Evolutionary conservation across 2,888 invertebrate species (phyloP).

Genomic region (Mystacides longicornis): DNA sequence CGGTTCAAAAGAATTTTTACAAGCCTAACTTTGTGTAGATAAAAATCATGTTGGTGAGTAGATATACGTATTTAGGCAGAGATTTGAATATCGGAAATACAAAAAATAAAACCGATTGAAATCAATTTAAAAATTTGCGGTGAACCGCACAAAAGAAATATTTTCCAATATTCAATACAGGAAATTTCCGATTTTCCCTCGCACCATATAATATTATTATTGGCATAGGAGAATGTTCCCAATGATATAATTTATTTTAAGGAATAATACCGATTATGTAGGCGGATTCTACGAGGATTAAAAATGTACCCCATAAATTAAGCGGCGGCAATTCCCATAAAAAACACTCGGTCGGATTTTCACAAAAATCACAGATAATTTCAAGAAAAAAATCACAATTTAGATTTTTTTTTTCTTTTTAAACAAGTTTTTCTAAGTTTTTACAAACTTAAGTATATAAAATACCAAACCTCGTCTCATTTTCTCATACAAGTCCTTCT

Average conservation of each 20-base stretch:
- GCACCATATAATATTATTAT: neutral
- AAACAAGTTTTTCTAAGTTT: neutral
- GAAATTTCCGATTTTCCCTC: neutral
- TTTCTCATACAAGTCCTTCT: too few species aligned
- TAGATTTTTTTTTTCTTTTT: neutral
- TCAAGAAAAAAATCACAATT: neutral
- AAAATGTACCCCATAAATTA: constrained; percentile 6
- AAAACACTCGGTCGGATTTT: too few species aligned
- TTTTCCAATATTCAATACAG: neutral
- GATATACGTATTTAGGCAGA: too few species aligned
- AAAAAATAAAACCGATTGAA: neutral
- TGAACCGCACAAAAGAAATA: neutral
- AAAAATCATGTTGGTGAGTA: too few species aligned
- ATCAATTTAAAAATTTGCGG: constrained; percentile 1
- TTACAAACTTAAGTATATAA: neutral
- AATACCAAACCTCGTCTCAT: too few species aligned
- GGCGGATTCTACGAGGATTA: constrained; percentile 1
- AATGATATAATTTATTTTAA: constrained; percentile 2
- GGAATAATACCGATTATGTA: neutral
- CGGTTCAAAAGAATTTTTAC: too few species aligned
- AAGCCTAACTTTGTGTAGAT: too few species aligned
- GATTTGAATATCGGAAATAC: too few species aligned
- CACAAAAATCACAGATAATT: too few species aligned
- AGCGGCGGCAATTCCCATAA: neutral
- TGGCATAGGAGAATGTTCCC: neutral